Percentiles rank a stretch among this genome's conserved stretches.
phyloP scores from a whole-genome alignment of 1,140 invertebrate species.

The Phymastichus coffea region DNA sequence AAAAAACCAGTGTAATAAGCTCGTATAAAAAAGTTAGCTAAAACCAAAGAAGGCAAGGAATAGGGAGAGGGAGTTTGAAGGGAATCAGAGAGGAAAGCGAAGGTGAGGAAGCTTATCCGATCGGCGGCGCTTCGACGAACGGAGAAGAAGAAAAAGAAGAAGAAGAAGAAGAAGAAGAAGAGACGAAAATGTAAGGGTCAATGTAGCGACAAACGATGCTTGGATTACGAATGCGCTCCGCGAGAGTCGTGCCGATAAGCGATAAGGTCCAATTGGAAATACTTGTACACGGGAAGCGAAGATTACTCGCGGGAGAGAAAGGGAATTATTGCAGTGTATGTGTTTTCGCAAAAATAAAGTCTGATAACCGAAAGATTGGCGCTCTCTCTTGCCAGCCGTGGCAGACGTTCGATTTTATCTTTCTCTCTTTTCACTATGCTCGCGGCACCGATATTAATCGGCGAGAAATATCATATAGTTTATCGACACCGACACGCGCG shows the following conservation, averaged over 20 bases:
- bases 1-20: no score
- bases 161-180: not conserved
- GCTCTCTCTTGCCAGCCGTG: not conserved
- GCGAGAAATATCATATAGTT: no score
- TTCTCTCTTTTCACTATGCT: not conserved
- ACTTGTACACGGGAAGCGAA: slow-evolving; percentile 11
- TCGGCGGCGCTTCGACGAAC: not conserved
- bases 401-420: not conserved
- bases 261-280: slow-evolving; percentile 21
- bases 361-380: no score
- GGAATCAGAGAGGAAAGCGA: slow-evolving; percentile 1
- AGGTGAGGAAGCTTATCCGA: slow-evolving; percentile 1
- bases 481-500: no score
- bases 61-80: not conserved
- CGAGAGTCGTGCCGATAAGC: not conserved
- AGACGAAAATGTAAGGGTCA: not conserved
- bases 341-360: not conserved
- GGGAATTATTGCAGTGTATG: slow-evolving; percentile 15
- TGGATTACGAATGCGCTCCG: slow-evolving; percentile 5
- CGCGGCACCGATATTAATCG: no score
- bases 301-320: not conserved
- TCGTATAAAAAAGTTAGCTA: no score
- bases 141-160: not conserved
- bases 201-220: slow-evolving; percentile 20
- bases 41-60: not conserved